These are phyloP conservation scores for Drosophila ambigua DNA, from an alignment of 1,140 invertebrate species.

Conservation along the genomic window DNA sequence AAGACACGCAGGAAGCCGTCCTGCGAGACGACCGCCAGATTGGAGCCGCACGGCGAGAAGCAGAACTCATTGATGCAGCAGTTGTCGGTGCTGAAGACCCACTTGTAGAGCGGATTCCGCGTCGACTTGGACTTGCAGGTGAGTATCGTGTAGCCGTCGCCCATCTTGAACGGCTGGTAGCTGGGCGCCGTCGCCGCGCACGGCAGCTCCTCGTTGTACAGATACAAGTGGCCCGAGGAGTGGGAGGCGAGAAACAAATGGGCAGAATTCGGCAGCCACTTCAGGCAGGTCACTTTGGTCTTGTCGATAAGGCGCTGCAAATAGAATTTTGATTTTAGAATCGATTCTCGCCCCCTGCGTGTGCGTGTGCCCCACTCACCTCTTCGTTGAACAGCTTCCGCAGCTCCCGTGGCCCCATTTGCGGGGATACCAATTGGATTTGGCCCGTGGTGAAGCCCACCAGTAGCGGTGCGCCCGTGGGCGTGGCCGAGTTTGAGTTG, in stretches of 20 bases:
- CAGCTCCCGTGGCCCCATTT: slow-evolving; percentile 97
- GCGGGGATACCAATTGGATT: slow-evolving; percentile 98
- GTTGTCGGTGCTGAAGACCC: slow-evolving; percentile 92
- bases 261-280: slow-evolving; percentile 97
- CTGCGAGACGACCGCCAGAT: slow-evolving; percentile 96
- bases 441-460: slow-evolving; percentile 99
- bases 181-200: slow-evolving; percentile 93
- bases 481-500: slow-evolving; percentile 92
- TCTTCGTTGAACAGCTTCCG: slow-evolving; percentile 99
- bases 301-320: slow-evolving; percentile 97
- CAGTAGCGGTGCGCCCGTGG: slow-evolving; percentile 93
- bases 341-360: background rate
- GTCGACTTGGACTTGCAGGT: slow-evolving; percentile 98
- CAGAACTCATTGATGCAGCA: slow-evolving; percentile 97
- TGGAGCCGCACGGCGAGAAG: slow-evolving; percentile 97
- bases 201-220: slow-evolving; percentile 97
- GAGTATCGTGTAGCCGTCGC: slow-evolving; percentile 96
- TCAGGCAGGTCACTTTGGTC: slow-evolving; percentile 98
- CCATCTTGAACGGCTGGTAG: slow-evolving; percentile 98
- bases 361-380: slow-evolving; percentile 85
- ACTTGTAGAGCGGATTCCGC: slow-evolving; percentile 96
- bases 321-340: background rate
- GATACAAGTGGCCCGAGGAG: slow-evolving; percentile 97
- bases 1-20: slow-evolving; percentile 98
- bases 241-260: slow-evolving; percentile 98